Evolutionary conservation across 2,888 invertebrate genomes (phyloP).

Genomic region (Cenopis cana): DNA sequence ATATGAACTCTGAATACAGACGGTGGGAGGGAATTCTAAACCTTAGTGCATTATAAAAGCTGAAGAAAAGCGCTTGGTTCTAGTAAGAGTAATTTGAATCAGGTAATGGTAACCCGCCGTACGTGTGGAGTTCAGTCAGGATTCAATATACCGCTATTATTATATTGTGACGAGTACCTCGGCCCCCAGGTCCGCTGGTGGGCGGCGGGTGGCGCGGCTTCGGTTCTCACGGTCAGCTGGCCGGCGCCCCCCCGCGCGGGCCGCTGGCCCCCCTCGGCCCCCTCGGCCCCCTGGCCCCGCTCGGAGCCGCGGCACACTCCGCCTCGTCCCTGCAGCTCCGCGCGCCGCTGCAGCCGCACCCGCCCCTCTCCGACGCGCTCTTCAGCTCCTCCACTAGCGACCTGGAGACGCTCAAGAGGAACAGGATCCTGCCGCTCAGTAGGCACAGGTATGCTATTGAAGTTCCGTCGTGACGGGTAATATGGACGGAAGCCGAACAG

Average conservation of each 20-base stretch:
- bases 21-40: too few relatives aligned
- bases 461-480: too few relatives aligned
- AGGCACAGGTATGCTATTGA: slow-evolving; percentile 3
- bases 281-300: slow-evolving; percentile 7
- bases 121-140: too few relatives aligned
- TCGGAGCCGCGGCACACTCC: slow-evolving; percentile 25
- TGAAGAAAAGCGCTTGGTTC: too few relatives aligned
- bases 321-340: slow-evolving; percentile 38
- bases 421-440: slow-evolving; percentile 21
- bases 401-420: slow-evolving; percentile 61
- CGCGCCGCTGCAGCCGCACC: slow-evolving; percentile 11
- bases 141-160: too few relatives aligned
- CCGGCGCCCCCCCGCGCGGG: slow-evolving; percentile 7
- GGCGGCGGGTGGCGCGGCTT: slow-evolving; percentile 54
- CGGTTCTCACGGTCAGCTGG: slow-evolving; percentile 49
- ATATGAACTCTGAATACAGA: too few relatives aligned
- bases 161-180: too few relatives aligned
- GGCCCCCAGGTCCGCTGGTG: slow-evolving; percentile 47
- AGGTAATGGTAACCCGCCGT: too few relatives aligned
- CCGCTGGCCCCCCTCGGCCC: slow-evolving; percentile 20
- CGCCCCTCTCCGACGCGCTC: slow-evolving; percentile 54
- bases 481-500: too few relatives aligned
- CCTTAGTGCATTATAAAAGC: too few relatives aligned
- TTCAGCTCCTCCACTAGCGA: slow-evolving; percentile 70
- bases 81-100: too few relatives aligned